Evolutionary conservation across 2,888 invertebrate species (phyloP), one percentile per base, ranked within the genome.

Genomic region (Cryptus viduatorius): DNA sequence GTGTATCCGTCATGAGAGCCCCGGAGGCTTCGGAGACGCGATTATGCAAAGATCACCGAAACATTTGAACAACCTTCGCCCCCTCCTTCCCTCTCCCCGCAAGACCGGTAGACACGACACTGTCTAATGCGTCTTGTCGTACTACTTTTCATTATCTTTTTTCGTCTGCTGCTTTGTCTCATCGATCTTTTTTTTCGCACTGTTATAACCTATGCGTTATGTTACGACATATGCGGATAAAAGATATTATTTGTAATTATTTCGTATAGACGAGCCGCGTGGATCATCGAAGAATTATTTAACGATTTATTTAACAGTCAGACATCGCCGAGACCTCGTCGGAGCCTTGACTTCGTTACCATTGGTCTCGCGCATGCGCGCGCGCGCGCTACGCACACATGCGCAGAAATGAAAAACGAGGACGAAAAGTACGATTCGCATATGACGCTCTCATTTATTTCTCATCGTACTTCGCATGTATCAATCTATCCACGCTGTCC

Each of bases 281-380:
- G 48, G 14, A 48, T 48, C 48, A 1, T 1, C 48, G 48, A 12
- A 14, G 44, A 46, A 44, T 46, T 50, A 29, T 48, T 50, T 69
- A 48, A 5, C 29, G n/a, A 69, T 69, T 0, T 46, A 69, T 31
- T 0, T 46, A 3, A 48, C 29, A 48, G 68, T 48, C 48, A 12
- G 29, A 69, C 50, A 24, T n/a, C 4, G 10, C n/a, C 1, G 50
- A 69, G 68, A 29, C 48, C 50, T 50, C n/a, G 31, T 50, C n/a
- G 31, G 5, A 29, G 44, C 68, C 68, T 69, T 69, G 68, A 69
- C 68, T 69, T 31, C 48, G 31, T 48, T 69, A 69, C 5, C 68
- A 48, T 69, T n/a, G 50, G 7, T n/a, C 29, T 3, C 48, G 48
- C 48, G 48, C 68, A 29, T 48, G 29, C 68, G 19, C 48, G 31